Conservation (phyloP, 2,888 invertebrate genomes). For the Parapristionchus giblindavisi region DNA sequence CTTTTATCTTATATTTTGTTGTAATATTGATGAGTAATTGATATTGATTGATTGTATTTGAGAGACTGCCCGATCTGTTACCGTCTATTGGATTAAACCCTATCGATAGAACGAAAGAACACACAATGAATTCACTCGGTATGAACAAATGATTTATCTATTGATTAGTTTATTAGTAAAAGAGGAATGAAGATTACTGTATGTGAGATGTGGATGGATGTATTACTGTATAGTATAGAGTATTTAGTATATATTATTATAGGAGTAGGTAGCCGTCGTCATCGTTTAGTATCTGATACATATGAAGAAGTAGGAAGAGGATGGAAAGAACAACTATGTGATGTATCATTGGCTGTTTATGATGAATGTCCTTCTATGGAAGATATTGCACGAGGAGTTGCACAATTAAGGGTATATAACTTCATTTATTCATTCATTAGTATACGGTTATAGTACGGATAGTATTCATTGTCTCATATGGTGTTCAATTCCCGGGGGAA, state of each 20-base stretch:
- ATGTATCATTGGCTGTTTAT: conserved; percentile 19
- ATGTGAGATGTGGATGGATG: neutral
- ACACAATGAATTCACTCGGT: conserved; percentile 16
- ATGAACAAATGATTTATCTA: neutral
- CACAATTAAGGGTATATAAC: neutral
- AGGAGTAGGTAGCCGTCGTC: neutral
- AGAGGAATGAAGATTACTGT: neutral
- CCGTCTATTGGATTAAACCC: conserved; percentile 27
- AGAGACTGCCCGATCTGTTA: conserved; percentile 7
- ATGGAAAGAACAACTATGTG: conserved; percentile 21
- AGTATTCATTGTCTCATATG: neutral
- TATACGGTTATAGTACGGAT: neutral
- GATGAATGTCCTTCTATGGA: conserved; percentile 4
- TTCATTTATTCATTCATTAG: neutral
- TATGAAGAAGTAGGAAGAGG: conserved; percentile 16
- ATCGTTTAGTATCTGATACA: conserved; percentile 12
- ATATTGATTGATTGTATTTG: neutral
- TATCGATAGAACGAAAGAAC: conserved; percentile 19
- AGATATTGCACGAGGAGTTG: conserved; percentile 19
- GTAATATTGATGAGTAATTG: neutral
- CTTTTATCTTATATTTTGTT: neutral
- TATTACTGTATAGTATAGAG: neutral
- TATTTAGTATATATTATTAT: neutral
- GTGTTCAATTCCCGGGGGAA: too few species aligned
- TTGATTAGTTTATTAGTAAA: neutral